Evolutionary conservation across 2,888 invertebrate genomes (phyloP).

Genomic region (Ecdyonurus torrentis): DNA sequence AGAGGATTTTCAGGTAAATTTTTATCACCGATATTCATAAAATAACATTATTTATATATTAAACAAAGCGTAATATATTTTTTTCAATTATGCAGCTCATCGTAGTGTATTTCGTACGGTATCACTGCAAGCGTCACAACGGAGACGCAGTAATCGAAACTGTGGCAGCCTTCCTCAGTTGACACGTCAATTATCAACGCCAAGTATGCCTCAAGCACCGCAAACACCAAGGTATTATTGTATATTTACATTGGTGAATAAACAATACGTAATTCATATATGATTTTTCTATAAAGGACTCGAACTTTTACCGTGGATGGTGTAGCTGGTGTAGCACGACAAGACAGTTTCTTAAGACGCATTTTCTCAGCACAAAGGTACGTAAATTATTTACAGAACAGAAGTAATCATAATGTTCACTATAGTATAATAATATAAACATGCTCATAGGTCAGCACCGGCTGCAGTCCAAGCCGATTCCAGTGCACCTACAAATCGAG

Average conservation of each 20-base stretch:
- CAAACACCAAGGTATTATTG: too few relatives aligned
- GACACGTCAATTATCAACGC: slow-evolving; percentile 32
- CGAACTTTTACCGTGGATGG: slow-evolving; percentile 19
- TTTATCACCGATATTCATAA: not conserved
- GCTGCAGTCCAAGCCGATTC: not conserved
- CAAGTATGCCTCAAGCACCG: slow-evolving; percentile 23
- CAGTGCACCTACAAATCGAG: slow-evolving; percentile 11
- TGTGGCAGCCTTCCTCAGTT: slow-evolving; percentile 18
- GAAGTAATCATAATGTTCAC: not conserved
- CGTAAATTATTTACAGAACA: slow-evolving; percentile 4
- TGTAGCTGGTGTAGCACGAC: slow-evolving; percentile 16
- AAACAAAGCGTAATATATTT: too few relatives aligned
- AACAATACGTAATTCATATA: not conserved
- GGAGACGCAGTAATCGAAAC: slow-evolving; percentile 13
- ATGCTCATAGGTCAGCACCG: not conserved
- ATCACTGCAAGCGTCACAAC: slow-evolving; percentile 18
- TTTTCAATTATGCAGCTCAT: not conserved
- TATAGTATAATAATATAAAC: not conserved
- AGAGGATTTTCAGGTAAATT: not conserved
- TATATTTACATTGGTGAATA: slow-evolving; percentile 5
- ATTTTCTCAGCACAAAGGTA: slow-evolving; percentile 18
- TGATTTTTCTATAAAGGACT: slow-evolving; percentile 16
- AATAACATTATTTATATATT: not conserved
- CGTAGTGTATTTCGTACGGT: slow-evolving; percentile 9
- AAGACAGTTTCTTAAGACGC: slow-evolving; percentile 20